Evolutionary conservation across 1,140 invertebrate species (phyloP), one percentile per base, ranked within the genome.

Genomic region (Solen grandis): DNA sequence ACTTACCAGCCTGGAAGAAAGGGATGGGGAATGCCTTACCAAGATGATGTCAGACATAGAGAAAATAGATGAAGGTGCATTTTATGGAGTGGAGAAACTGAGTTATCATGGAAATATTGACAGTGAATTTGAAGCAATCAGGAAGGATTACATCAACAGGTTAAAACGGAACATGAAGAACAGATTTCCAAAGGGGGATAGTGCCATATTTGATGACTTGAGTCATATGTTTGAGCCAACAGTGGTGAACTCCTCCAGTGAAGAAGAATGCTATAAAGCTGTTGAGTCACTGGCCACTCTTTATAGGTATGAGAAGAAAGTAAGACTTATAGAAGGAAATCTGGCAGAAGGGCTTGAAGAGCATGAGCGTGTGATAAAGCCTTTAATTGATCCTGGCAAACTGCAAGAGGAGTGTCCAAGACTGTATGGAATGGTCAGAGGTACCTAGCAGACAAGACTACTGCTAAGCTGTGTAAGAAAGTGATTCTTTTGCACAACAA

Each of bases 1-100:
- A 50, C 22, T 69, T 22, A 3, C 36, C 10, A 2, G 19, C 1
- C 19, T 52, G 66, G 10, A 69, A 29, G 5, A 1, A 10, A 29
- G 19, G 25, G 36, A 69, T 69, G 66, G 66, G 25, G 29, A 69
- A 29, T 69, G 41, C 35, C 52, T 69, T 1, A 22, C 66, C 14
- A 1, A 19, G 0, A 69, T 50, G 46, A 69, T 50, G 66, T 50
- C 66, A 50, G 46, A 69, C 13, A 69, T 50, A 5, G 10, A 69
- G 66, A 69, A 25, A 69, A 2, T 0, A 1, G 41, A 41, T 46
- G 66, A 69, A 25, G 66, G 41, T 22, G 66, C 2, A 22, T 69
- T n/a, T 27, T 69, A 25, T 52, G 14, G 10, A 0, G 66, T 19
- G 29, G 2, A 69, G 2, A 69, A 41, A 0, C 1, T 50, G 31